Evolutionary conservation across 2,113 vertebrate species (phyloP).

Genomic region (Seriola dumerili): DNA sequence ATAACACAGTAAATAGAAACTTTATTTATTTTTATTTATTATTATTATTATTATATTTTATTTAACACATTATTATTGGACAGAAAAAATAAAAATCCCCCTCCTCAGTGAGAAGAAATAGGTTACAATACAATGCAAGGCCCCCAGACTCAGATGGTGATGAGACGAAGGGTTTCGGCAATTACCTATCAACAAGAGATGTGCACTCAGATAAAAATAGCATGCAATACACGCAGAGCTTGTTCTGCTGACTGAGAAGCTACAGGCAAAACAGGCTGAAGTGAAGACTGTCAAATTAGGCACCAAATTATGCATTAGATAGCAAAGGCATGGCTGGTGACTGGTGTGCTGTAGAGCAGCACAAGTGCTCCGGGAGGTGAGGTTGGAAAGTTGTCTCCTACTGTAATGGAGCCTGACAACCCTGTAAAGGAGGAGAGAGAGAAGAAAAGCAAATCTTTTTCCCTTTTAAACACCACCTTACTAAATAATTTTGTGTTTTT

Average conservation of each 20-base stretch:
- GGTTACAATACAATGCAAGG: constrained; percentile 22
- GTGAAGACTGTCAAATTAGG: constrained; percentile 77
- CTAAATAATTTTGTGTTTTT: constrained; percentile 12
- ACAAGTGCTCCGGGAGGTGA: constrained; percentile 44
- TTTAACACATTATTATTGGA: background rate
- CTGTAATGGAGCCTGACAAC: constrained; percentile 61
- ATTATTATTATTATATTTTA: too few relatives aligned
- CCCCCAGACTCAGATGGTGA: constrained; percentile 57
- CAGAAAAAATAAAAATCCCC: background rate
- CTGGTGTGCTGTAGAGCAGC: constrained; percentile 59
- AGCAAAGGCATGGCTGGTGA: constrained; percentile 57
- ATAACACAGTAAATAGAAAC: constrained; percentile 21
- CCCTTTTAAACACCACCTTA: constrained; percentile 8
- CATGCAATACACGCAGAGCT: constrained; percentile 54
- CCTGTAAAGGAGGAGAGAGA: constrained; percentile 37
- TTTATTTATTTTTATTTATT: too few relatives aligned
- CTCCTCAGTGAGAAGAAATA: background rate
- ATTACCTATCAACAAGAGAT: constrained; percentile 70
- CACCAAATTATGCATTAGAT: constrained; percentile 76
- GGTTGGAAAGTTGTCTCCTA: constrained; percentile 50
- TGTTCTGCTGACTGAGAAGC: constrained; percentile 69
- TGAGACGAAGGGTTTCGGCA: constrained; percentile 60
- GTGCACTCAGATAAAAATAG: constrained; percentile 68
- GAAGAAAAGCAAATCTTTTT: constrained; percentile 25
- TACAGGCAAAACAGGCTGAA: constrained; percentile 57